phyloP scores from a whole-genome alignment of 2,797 vertebrate species.

The Austrolebias charrua region DNA sequence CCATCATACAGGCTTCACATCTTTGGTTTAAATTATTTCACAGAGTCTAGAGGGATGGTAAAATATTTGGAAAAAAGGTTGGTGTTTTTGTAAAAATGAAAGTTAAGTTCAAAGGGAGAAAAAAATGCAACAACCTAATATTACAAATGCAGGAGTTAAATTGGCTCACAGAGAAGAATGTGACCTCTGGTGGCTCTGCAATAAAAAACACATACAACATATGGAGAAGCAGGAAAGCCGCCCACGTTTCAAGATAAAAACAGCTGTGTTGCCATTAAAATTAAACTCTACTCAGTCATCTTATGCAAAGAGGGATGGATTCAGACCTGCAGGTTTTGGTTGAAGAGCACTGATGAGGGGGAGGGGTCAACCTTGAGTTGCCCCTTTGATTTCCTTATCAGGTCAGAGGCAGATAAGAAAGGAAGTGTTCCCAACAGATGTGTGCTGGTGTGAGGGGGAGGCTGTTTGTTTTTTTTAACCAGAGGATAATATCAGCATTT shows the following conservation, averaged over 20 bases:
- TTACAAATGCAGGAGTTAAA: not conserved
- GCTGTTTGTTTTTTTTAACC: constrained; percentile 41
- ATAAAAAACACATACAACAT: constrained; percentile 34
- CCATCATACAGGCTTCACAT: not conserved
- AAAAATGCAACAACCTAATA: constrained; percentile 6
- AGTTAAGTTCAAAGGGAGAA: not conserved
- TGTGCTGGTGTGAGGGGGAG: constrained; percentile 15
- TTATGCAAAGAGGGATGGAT: not conserved
- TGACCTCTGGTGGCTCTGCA: constrained; percentile 27
- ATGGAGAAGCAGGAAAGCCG: constrained; percentile 46
- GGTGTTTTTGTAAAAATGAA: not conserved
- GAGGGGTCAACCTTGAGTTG: constrained; percentile 49
- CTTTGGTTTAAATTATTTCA: not conserved
- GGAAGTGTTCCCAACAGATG: constrained; percentile 41
- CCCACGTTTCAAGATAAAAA: constrained; percentile 16
- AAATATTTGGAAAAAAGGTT: not conserved
- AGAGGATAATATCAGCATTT: constrained; percentile 23
- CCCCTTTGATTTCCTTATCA: constrained; percentile 59
- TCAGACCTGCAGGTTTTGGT: constrained; percentile 1
- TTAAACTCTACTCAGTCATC: constrained; percentile 13
- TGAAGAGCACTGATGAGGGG: not conserved
- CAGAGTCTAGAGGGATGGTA: not conserved
- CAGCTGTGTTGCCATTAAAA: constrained; percentile 9
- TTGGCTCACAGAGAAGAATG: constrained; percentile 21
- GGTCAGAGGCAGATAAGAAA: constrained; percentile 39